A percentile compares a stretch with the other conserved stretches of the same genome.
Evolutionary conservation across 2,797 vertebrate species (phyloP).

Genomic region (Aselliscus stoliczkanus): DNA sequence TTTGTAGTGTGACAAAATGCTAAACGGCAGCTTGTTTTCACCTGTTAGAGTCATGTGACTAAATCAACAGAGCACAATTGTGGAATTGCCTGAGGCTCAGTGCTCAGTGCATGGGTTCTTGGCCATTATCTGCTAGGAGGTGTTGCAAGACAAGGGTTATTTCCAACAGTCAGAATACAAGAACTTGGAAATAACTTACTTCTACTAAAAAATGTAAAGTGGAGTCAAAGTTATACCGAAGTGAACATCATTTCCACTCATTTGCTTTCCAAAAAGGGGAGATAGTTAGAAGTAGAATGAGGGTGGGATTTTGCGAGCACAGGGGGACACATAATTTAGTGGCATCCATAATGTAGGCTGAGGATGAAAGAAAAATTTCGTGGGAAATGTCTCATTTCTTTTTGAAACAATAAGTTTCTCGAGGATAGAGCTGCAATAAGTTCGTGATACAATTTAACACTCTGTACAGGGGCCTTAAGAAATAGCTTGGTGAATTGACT

Average conservation of each 20-base stretch:
- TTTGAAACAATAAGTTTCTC: not conserved
- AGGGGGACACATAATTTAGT: no score
- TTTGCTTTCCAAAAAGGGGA: not conserved
- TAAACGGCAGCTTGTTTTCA: not conserved
- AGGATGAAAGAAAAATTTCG: not conserved
- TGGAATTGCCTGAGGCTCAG: accelerated
- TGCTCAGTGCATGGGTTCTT: not conserved
- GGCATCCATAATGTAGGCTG: not conserved
- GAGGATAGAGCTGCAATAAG: accelerated
- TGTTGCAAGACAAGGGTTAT: not conserved
- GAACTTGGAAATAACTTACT: not conserved
- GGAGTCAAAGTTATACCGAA: not conserved
- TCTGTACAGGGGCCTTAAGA: not conserved
- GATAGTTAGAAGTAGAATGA: not conserved
- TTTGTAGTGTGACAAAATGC: not conserved
- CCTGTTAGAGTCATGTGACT: not conserved
- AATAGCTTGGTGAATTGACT: accelerated
- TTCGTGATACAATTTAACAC: no score
- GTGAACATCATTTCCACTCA: not conserved
- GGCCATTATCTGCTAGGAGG: not conserved
- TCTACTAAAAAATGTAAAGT: not conserved
- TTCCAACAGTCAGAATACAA: not conserved
- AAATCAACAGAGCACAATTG: not conserved
- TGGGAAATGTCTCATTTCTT: not conserved
- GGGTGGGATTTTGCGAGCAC: not conserved